Percentiles rank a stretch among this genome's conserved stretches.
Conservation (phyloP, 2,113 vertebrate genomes). For the Dissostichus mawsoni region DNA sequence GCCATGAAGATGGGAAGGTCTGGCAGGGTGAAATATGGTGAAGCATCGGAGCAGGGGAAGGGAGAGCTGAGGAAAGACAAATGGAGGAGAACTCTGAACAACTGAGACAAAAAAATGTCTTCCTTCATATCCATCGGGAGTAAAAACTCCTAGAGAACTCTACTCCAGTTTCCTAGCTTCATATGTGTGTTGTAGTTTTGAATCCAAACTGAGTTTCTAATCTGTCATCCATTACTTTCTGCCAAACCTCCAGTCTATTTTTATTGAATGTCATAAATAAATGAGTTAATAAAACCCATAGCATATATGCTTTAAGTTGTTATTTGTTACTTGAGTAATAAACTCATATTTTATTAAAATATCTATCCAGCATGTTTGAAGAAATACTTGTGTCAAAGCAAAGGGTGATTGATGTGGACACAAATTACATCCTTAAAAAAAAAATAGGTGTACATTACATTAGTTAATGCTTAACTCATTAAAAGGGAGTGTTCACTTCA, state of each 20-base stretch:
- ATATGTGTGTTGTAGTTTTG: background rate
- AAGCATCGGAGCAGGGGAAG: background rate
- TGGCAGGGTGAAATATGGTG: background rate
- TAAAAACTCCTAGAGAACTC: background rate
- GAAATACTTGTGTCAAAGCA: background rate
- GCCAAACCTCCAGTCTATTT: background rate
- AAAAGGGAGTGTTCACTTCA: background rate
- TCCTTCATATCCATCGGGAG: background rate
- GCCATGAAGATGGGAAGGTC: conserved; percentile 15
- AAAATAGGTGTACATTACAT: background rate
- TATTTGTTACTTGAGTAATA: background rate
- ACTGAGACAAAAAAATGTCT: background rate
- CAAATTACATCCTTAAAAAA: background rate
- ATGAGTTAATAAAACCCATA: background rate
- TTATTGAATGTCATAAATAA: background rate
- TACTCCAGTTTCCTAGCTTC: background rate
- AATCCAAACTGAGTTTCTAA: background rate
- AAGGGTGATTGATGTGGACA: background rate
- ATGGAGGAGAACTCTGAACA: background rate
- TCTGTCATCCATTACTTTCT: background rate
- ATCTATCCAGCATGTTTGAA: background rate
- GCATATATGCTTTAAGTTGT: background rate
- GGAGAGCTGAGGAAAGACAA: conserved; percentile 20
- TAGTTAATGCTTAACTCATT: background rate
- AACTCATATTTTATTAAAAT: background rate